These are phyloP conservation scores for Steatocranus sp. DNA, from an alignment of 2,797 vertebrate genomes.

Conservation along the genomic window DNA sequence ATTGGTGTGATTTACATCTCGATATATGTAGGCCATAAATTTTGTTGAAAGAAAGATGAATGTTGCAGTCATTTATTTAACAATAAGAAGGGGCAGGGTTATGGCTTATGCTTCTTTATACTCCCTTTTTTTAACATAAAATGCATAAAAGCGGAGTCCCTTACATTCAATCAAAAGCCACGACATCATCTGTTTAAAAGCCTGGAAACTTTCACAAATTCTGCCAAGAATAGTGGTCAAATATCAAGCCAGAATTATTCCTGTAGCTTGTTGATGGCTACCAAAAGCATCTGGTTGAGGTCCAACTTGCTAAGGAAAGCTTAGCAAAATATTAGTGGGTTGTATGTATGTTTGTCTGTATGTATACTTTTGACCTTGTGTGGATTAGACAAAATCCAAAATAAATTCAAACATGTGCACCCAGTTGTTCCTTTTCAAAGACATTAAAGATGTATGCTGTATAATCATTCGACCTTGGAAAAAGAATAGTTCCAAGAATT, in stretches of 20 bases:
- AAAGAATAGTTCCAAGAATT: background rate
- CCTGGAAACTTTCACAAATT: background rate
- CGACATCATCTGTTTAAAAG: fast-evolving
- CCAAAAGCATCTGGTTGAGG: background rate
- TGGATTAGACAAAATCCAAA: background rate
- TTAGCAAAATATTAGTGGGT: background rate
- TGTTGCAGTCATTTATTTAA: background rate
- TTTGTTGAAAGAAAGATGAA: background rate
- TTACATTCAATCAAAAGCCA: background rate
- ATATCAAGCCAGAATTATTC: background rate
- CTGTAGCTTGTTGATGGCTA: background rate
- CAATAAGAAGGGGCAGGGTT: background rate
- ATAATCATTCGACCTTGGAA: background rate
- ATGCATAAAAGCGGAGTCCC: background rate
- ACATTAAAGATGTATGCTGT: background rate
- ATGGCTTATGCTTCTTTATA: background rate
- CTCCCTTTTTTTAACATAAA: background rate
- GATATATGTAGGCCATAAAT: fast-evolving
- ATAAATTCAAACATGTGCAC: background rate
- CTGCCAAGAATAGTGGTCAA: background rate
- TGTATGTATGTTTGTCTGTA: background rate
- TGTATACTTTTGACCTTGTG: background rate
- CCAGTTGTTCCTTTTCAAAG: background rate
- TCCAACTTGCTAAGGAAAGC: background rate
- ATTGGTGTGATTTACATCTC: background rate